Conservation (phyloP, 2,888 invertebrate genomes). For the Gasteruption jaculator region DNA sequence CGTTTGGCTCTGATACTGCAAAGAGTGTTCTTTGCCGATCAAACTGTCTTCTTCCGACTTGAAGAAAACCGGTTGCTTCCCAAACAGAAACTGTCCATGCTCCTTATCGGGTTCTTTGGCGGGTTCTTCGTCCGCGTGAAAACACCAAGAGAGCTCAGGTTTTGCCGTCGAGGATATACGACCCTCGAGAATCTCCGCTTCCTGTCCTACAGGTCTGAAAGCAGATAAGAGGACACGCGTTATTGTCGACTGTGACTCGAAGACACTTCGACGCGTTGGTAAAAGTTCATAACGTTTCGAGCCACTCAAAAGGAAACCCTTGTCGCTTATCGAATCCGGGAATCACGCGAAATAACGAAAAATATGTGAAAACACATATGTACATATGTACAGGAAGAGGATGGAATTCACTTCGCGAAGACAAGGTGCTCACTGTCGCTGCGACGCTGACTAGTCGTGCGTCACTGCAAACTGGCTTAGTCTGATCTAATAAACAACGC, state of each 20-base stretch:
- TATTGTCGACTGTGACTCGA: no score
- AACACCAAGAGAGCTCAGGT: no score
- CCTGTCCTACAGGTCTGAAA: no score
- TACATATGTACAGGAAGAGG: slow-evolving; percentile 1
- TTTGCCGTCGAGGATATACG: no score
- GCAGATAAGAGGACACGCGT: no score
- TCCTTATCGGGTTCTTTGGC: no score
- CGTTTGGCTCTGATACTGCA: slow-evolving; percentile 38
- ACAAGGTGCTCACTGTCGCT: slow-evolving; percentile 35
- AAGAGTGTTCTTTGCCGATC: slow-evolving; percentile 35
- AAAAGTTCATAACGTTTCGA: no score
- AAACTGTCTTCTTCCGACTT: slow-evolving; percentile 26
- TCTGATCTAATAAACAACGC: slow-evolving; percentile 46
- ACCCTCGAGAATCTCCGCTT: no score
- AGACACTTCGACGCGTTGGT: no score
- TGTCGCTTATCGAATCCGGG: neutral
- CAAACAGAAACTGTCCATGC: no score
- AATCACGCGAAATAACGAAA: neutral
- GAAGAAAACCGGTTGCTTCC: no score
- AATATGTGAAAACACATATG: neutral
- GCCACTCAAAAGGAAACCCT: slow-evolving; percentile 1
- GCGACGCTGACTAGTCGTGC: slow-evolving; percentile 26
- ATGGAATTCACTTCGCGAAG: slow-evolving; percentile 20
- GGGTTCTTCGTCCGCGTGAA: no score
- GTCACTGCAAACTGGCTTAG: slow-evolving; percentile 48